Evolutionary conservation across 2,113 vertebrate genomes (phyloP).

Genomic region (Pimephales promelas): DNA sequence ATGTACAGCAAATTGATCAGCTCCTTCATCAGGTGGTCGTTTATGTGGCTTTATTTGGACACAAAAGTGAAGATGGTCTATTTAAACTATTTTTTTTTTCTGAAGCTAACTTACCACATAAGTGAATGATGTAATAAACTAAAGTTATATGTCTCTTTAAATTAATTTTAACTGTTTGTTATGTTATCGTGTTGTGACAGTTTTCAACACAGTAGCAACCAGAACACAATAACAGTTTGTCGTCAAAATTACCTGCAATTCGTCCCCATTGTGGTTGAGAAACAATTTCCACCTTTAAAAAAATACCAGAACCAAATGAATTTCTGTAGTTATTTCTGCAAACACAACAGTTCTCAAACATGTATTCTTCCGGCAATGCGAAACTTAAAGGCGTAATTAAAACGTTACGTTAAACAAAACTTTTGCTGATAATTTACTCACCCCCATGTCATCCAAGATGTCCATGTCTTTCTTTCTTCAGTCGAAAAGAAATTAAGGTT

Average conservation of each 20-base stretch:
- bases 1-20: slow-evolving; percentile 35
- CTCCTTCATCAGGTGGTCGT: background rate
- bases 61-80: background rate
- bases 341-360: background rate
- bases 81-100: background rate
- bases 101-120: background rate
- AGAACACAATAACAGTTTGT: background rate
- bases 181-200: background rate
- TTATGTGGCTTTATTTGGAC: background rate
- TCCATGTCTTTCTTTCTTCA: too few species aligned
- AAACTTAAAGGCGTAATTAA: too few species aligned
- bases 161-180: background rate
- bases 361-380: background rate
- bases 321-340: background rate
- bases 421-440: too few species aligned
- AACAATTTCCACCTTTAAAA: background rate
- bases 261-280: background rate
- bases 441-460: too few species aligned
- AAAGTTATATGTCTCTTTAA: background rate
- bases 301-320: background rate
- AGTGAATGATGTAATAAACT: background rate
- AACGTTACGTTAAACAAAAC: too few species aligned
- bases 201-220: background rate
- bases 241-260: background rate
- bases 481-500: too few species aligned